A percentile compares a stretch with the other conserved stretches of the same genome.
These are phyloP conservation scores for Volucella bombylans DNA, from an alignment of 2,888 invertebrate species.

Conservation along the genomic window DNA sequence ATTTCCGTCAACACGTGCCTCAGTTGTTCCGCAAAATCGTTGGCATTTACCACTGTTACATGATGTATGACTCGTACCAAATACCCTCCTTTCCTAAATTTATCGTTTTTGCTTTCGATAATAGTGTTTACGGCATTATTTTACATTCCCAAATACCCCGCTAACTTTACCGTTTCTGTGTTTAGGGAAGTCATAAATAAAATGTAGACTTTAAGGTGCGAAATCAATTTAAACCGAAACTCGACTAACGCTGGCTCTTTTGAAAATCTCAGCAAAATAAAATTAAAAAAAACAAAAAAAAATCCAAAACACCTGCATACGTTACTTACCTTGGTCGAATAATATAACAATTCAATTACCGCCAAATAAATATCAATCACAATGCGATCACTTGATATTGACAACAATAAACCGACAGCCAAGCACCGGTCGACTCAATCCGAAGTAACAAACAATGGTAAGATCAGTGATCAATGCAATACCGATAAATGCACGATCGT, in stretches of 20 bases:
- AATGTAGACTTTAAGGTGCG: constrained; percentile 18
- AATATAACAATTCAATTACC: no score
- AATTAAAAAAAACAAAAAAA: no score
- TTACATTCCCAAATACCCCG: neutral
- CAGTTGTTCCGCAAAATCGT: neutral
- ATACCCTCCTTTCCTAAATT: constrained; percentile 12
- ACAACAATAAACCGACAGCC: no score
- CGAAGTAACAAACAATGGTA: no score
- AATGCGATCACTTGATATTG: no score
- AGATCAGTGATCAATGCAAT: neutral
- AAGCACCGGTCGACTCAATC: no score
- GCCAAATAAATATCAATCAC: no score
- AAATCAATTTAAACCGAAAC: constrained; percentile 22
- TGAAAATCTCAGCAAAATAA: no score
- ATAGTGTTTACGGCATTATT: neutral
- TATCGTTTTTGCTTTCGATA: neutral
- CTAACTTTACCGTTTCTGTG: neutral
- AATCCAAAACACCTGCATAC: no score
- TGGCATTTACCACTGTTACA: constrained; percentile 5
- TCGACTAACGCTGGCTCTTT: no score
- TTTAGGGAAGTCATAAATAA: constrained; percentile 2
- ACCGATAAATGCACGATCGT: constrained; percentile 4
- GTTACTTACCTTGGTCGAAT: no score
- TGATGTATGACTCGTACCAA: constrained; percentile 35
- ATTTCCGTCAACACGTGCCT: constrained; percentile 23